phyloP scores from a whole-genome alignment of 2,888 invertebrate genomes.

The Synergus umbraculus region DNA sequence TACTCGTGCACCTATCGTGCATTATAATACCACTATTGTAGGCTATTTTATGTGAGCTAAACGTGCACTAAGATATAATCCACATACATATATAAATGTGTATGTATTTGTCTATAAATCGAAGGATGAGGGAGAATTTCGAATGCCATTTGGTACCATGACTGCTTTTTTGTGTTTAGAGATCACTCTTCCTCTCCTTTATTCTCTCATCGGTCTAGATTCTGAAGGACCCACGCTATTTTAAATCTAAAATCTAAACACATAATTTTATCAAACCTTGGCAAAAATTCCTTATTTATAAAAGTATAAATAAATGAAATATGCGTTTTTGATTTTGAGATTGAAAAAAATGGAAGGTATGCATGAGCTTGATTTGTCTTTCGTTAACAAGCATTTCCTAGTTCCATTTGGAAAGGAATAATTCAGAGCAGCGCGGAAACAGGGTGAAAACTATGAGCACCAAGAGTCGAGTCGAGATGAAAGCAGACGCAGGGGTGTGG shows the following conservation, averaged over 20 bases:
- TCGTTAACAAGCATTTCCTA: conserved; percentile 58
- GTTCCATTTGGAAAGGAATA: conserved; percentile 57
- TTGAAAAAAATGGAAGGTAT: conserved; percentile 40
- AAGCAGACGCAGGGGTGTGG: conserved; percentile 68
- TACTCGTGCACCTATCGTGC: conserved; percentile 61
- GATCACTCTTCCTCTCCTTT: conserved; percentile 56
- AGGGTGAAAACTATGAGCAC: conserved; percentile 48
- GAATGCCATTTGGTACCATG: conserved; percentile 54
- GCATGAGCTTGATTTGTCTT: conserved; percentile 17
- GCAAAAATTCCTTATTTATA: background rate
- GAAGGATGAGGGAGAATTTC: conserved; percentile 49
- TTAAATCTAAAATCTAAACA: background rate
- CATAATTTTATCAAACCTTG: background rate
- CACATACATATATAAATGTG: conserved; percentile 51
- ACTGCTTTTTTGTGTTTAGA: conserved; percentile 56
- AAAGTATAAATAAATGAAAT: conserved; percentile 31
- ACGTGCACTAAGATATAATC: conserved; percentile 62
- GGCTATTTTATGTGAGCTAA: conserved; percentile 62
- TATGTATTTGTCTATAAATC: background rate
- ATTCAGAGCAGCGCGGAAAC: conserved; percentile 55
- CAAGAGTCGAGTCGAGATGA: conserved; percentile 55
- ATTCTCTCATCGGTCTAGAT: conserved; percentile 51
- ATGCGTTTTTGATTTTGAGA: background rate
- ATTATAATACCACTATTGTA: conserved; percentile 58
- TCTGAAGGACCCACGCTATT: background rate